These are phyloP conservation scores for Cataglyphis hispanica DNA, from an alignment of 1,140 invertebrate species.

Conservation along the genomic window DNA sequence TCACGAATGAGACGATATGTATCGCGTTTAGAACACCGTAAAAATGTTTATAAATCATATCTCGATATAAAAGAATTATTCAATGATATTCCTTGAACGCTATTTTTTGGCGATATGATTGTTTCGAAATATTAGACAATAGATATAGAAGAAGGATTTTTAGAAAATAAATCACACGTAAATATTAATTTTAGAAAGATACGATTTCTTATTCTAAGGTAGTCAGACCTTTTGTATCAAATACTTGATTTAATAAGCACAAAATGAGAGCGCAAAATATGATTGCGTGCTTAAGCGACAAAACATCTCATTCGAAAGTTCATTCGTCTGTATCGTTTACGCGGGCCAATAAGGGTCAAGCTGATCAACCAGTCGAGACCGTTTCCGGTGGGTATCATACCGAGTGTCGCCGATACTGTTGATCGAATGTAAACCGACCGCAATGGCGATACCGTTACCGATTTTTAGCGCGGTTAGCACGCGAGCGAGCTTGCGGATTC, in stretches of 20 bases:
- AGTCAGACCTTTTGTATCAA: neutral
- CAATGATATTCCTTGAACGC: neutral
- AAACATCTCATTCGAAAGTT: conserved; percentile 43
- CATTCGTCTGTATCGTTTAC: conserved; percentile 42
- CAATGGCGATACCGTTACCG: conserved; percentile 80
- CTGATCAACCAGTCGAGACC: conserved; percentile 63
- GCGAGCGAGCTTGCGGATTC: conserved; percentile 70
- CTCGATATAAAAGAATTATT: neutral
- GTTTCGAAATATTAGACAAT: neutral
- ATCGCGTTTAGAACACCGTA: neutral
- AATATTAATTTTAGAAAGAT: too few relatives aligned
- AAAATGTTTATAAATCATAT: neutral
- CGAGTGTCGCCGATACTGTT: conserved; percentile 66
- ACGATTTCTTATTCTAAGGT: neutral
- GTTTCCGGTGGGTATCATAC: conserved; percentile 65
- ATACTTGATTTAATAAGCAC: neutral
- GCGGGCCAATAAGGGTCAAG: conserved; percentile 62
- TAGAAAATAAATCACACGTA: neutral
- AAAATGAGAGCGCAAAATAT: neutral
- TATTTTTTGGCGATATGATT: neutral
- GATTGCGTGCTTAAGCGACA: conserved; percentile 11
- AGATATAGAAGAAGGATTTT: neutral
- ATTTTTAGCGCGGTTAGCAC: conserved; percentile 78
- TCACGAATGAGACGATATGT: neutral
- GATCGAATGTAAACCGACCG: conserved; percentile 79